Evolutionary conservation across 2,113 vertebrate species (phyloP), one percentile per base, ranked within the genome.

Genomic region (Chinchilla lanigera): DNA sequence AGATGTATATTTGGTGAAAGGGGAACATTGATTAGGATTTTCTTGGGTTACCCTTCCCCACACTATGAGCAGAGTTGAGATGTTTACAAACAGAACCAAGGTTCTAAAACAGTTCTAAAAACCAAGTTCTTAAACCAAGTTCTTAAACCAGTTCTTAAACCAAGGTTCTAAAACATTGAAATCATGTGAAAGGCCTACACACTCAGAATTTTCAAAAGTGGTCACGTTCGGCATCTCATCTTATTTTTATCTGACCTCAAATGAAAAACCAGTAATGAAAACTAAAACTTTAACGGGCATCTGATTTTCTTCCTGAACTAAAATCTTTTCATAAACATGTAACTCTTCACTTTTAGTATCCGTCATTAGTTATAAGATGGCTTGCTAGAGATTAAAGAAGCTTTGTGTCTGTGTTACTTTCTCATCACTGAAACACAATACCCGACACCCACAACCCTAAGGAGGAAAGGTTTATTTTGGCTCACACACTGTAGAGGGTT

Each of bases 141-240:
- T 30, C 90, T 63, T 63, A 24, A 88, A 88, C 60, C 20, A 86
- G 90, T 86, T 26, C 20, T 50, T n/a, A n/a, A 69, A 69, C 24
- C 12, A 60, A 71, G 16, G 50, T 30, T 93, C 71, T 63, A 24
- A 88, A 88, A 65, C 20, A 17, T 89, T 58, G 35, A 24, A 90
- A 85, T 58, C 54, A 67, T 38, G 33, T 12, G 50, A 90, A 77
- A 44, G 22, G 63, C 10, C 3, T 71, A 58, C 12, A 56, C 38
- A 44, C 44, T 94, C 63, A 93, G 38, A 73, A 93, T 88, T 94
- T 94, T 92, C 44, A 54, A 67, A 35, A 75, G 9, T 78, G 71
- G 33, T 91, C 50, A 60, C 19, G 41, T 93, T 60, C 69, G 35
- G 58, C 87, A 89, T 75, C 75, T 96, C 28, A 67, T 47, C 61